Percentiles rank a stretch among this genome's conserved stretches.
phyloP scores from a whole-genome alignment of 2,113 vertebrate genomes.

The Macquaria ambigua region DNA sequence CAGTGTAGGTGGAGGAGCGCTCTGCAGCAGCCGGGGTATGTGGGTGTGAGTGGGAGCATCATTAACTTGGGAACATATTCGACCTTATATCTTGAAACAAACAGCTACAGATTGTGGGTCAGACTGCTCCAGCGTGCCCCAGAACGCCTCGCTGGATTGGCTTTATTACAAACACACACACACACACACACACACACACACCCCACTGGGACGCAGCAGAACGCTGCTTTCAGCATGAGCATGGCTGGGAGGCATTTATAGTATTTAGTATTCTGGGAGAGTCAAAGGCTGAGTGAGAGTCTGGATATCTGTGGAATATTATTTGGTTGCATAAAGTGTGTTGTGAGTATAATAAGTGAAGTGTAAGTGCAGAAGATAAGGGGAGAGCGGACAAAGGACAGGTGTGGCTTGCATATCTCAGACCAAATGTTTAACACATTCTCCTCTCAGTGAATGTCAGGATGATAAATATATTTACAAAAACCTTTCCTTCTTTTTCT shows the following conservation, averaged over 20 bases:
- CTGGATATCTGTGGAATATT: constrained; percentile 40
- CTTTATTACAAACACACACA: constrained; percentile 18
- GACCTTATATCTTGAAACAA: constrained; percentile 42
- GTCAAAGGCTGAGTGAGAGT: constrained; percentile 42
- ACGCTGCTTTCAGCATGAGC: constrained; percentile 27
- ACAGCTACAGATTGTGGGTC: constrained; percentile 33
- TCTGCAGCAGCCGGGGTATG: constrained; percentile 31
- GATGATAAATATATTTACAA: constrained; percentile 1
- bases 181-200: constrained; percentile 13
- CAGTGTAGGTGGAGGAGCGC: constrained; percentile 23
- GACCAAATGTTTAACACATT: constrained; percentile 37
- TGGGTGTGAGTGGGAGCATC: constrained; percentile 43
- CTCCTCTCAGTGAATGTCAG: constrained; percentile 3
- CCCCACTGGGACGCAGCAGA: constrained; percentile 21
- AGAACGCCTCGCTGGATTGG: constrained; percentile 28
- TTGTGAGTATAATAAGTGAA: not conserved
- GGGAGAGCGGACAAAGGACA: constrained; percentile 45
- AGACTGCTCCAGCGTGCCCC: constrained; percentile 10
- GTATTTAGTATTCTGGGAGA: constrained; percentile 41
- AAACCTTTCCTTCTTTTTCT: not conserved
- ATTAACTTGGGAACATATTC: constrained; percentile 40
- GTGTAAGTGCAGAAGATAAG: constrained; percentile 18
- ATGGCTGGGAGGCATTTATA: constrained; percentile 38
- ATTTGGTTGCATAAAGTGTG: constrained; percentile 32
- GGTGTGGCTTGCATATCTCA: constrained; percentile 21